Base-by-base conservation (phyloP, 2,888 invertebrate genomes). In the Synanthedon vespiformis region DNA sequence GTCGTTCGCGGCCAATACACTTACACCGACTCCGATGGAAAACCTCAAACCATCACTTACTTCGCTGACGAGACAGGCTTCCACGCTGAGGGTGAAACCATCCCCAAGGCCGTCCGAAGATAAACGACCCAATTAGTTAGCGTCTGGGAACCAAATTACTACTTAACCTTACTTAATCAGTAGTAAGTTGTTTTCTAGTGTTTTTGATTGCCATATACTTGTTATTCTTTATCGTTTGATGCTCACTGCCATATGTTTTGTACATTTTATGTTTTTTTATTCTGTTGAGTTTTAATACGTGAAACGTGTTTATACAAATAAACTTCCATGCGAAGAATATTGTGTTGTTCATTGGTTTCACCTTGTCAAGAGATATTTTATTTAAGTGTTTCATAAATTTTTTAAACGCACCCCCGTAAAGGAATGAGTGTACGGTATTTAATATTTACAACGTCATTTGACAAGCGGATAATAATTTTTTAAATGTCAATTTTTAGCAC, bases 11-110 rank as follows among this genome's bases (percentile, higher is more conserved):
- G 92, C n/a, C 74, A 81, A 2, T 91, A 84, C 77, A 74, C 85
- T 0, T 92, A 91, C 78, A 73, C 77, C 3, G 79, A 88, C 54
- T 71, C 79, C 0, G 89, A 91, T 1, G 92, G 92, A 57, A 82
- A 83, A 11, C 71, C 75, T 3, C 87, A 89, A 58, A 65, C 70
- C 34, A 58, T 91, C 59, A 84, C 67, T 51, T 92, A 90, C 77
- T 69, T 66, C 55, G 91, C 91, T 50, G 91, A 92, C 60, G 91
- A 91, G 72, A 89, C 73, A 58, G 92, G 92, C 56, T 92, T 80
- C 88, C 89, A 88, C 57, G 88, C 91, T 1, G 86, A 89, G 50
- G 91, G 92, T 49, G 82, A 83, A 0, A 90, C 91, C 71, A 71
- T 92, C 64, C 92, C 92, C 51, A 89, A 89, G 50, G 72, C 82